These are phyloP conservation scores for Eristalinus sepulchralis DNA, from an alignment of 2,888 invertebrate genomes.

Conservation along the genomic window DNA sequence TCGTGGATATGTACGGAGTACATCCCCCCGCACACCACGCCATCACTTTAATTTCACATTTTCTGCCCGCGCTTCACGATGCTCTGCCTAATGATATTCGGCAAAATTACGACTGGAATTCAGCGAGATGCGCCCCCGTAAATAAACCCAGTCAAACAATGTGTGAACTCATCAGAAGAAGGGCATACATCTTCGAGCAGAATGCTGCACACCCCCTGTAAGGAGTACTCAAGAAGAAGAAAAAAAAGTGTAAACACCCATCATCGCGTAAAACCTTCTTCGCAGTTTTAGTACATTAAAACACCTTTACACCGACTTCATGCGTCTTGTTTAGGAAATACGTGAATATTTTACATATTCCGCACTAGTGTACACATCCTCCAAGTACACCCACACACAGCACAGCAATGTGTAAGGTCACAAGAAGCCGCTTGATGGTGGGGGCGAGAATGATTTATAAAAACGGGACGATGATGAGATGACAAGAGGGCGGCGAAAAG, in stretches of 20 bases:
- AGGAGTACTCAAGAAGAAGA: not conserved
- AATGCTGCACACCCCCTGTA: not conserved
- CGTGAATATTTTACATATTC: not conserved
- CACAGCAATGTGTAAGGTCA: not conserved
- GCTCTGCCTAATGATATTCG: not conserved
- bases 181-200: not conserved
- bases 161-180: not conserved
- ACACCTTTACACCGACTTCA: conserved; percentile 47
- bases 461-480: not conserved
- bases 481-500: not conserved
- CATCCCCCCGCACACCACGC: no score
- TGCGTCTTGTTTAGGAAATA: not conserved
- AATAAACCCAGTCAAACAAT: not conserved
- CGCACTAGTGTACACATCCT: not conserved
- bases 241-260: not conserved
- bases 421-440: not conserved
- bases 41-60: not conserved
- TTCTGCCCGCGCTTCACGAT: not conserved
- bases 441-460: not conserved
- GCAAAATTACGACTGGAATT: not conserved
- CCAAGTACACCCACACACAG: not conserved
- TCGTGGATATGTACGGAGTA: no score
- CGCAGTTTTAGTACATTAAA: conserved; percentile 60
- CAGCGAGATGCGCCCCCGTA: not conserved
- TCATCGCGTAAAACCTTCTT: not conserved